Percentiles rank a stretch among this genome's conserved stretches.
phyloP scores from a whole-genome alignment of 1,140 invertebrate genomes.

The Cydia fagiglandana region DNA sequence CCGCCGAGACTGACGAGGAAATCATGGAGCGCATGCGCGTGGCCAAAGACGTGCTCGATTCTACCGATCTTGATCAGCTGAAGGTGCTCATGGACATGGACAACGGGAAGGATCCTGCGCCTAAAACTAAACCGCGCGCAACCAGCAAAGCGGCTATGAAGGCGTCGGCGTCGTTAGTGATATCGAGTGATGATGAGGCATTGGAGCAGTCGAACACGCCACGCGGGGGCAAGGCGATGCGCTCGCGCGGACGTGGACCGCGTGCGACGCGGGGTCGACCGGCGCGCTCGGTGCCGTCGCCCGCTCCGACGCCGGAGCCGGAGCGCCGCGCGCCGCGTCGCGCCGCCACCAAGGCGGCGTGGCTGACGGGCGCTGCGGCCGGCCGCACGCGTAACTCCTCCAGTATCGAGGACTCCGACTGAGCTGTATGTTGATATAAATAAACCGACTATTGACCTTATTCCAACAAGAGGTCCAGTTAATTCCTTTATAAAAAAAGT shows the following conservation, averaged over 20 bases:
- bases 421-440: conserved; percentile 7
- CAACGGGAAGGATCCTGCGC: conserved; percentile 35
- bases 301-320: conserved; percentile 34
- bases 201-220: conserved; percentile 26
- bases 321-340: conserved; percentile 58
- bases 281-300: conserved; percentile 35
- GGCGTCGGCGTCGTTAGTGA: conserved; percentile 37
- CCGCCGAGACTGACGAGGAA: conserved; percentile 65
- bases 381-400: conserved; percentile 53
- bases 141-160: neutral
- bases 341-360: conserved; percentile 48
- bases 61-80: conserved; percentile 53
- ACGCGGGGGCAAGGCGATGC: conserved; percentile 27
- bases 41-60: conserved; percentile 60
- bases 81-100: conserved; percentile 39
- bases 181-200: conserved; percentile 44
- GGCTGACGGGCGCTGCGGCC: conserved; percentile 50
- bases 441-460: neutral
- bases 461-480: neutral
- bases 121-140: conserved; percentile 29
- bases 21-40: conserved; percentile 54
- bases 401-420: conserved; percentile 67
- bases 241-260: conserved; percentile 34
- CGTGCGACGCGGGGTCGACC: conserved; percentile 34
- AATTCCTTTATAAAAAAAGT: too few relatives aligned